Percentiles rank a stretch among this genome's conserved stretches.
phyloP scores from a whole-genome alignment of 2,797 vertebrate genomes.

The Margarornis squamiger region DNA sequence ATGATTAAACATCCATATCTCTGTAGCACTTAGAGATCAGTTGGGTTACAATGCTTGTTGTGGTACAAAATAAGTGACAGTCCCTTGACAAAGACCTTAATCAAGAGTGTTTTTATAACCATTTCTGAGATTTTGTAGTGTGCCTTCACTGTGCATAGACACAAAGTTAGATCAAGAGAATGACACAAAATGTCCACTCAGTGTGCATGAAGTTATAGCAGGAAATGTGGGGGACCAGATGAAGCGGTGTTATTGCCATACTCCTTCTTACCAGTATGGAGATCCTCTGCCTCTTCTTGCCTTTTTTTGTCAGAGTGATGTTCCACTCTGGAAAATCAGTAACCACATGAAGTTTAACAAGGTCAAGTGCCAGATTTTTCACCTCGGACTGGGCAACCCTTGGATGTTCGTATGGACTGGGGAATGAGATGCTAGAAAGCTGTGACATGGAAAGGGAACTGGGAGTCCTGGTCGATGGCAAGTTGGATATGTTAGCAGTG shows the following conservation, averaged over 20 bases:
- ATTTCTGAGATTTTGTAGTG: neutral
- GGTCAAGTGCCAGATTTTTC: neutral
- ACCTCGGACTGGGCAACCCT: neutral
- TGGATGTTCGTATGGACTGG: neutral
- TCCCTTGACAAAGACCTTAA: neutral
- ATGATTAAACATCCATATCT: slow-evolving; percentile 37
- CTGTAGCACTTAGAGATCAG: slow-evolving; percentile 31
- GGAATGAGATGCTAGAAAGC: neutral
- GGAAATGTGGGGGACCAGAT: neutral
- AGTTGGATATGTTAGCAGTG: neutral
- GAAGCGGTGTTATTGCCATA: neutral
- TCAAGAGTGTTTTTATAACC: neutral
- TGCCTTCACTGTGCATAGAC: neutral
- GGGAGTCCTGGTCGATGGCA: neutral
- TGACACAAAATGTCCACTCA: neutral
- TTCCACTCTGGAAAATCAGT: neutral
- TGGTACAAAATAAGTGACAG: neutral
- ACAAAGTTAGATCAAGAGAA: neutral
- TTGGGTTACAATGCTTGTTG: neutral
- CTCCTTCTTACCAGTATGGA: neutral
- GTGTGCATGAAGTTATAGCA: neutral
- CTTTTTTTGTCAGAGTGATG: neutral
- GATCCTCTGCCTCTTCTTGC: neutral
- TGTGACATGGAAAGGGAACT: neutral
- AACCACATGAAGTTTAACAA: neutral